Evolutionary conservation across 2,888 invertebrate species (phyloP).

Genomic region (Volucella inflata): DNA sequence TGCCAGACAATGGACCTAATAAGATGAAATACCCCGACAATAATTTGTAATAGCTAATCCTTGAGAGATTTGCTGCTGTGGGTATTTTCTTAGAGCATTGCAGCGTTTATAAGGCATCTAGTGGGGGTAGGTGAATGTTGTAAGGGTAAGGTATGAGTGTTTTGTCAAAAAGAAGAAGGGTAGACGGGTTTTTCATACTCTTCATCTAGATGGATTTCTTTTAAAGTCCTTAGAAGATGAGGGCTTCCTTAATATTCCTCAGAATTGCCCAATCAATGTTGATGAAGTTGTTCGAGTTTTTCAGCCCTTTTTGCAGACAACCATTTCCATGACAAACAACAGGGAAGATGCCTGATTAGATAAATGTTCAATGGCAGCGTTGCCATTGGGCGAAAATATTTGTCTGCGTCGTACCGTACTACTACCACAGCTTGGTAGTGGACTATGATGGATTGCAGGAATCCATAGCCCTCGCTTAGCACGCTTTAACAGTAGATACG

Average conservation of each 20-base stretch:
- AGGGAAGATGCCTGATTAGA: background rate
- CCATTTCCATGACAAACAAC: no score
- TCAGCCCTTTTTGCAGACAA: no score
- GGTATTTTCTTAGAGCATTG: constrained; percentile 14
- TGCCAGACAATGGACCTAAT: constrained; percentile 70
- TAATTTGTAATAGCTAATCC: constrained; percentile 72
- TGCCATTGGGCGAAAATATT: background rate
- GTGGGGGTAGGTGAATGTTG: background rate
- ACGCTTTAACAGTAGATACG: background rate
- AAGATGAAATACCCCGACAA: constrained; percentile 66
- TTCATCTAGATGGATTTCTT: no score
- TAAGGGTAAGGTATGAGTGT: background rate
- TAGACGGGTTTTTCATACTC: no score
- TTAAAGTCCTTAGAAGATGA: no score
- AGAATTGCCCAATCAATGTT: no score
- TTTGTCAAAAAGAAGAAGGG: no score
- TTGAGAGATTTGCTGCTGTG: constrained; percentile 64
- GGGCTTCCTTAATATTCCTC: no score
- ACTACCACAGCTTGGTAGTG: background rate
- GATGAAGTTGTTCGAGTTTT: no score
- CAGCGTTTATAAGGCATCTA: background rate
- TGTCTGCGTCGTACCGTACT: background rate
- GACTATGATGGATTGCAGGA: no score
- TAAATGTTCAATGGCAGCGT: constrained; percentile 3
- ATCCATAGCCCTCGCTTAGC: no score